phyloP scores from a whole-genome alignment of 2,113 vertebrate genomes.

The Cyphomyrus discorhynchus region DNA sequence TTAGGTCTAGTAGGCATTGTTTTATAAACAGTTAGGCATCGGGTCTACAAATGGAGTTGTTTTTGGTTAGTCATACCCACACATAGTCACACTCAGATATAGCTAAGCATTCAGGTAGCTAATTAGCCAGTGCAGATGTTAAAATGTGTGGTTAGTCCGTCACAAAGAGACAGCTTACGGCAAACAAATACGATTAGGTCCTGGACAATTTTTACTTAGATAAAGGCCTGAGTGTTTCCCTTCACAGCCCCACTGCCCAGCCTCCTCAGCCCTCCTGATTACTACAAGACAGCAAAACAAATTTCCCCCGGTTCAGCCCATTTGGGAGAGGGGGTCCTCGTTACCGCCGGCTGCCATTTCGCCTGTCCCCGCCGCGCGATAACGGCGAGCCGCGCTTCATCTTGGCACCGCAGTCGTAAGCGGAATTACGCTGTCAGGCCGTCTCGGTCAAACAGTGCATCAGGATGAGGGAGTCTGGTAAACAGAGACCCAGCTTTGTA shows the following conservation, averaged over 20 bases:
- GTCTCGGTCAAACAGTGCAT: neutral
- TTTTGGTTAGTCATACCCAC: neutral
- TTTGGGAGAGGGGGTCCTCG: neutral
- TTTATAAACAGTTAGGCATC: neutral
- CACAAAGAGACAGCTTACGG: neutral
- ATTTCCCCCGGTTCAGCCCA: neutral
- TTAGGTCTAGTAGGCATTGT: neutral
- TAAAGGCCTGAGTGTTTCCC: neutral
- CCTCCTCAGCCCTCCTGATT: neutral
- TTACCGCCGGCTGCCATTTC: neutral
- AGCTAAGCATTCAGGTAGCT: neutral
- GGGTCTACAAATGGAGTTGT: neutral
- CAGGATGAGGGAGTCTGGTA: neutral
- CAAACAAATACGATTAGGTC: neutral
- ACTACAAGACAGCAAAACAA: neutral
- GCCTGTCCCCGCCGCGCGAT: neutral
- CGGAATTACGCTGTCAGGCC: neutral
- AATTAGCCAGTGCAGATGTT: neutral
- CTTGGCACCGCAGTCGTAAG: neutral
- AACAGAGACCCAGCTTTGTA: neutral
- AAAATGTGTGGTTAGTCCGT: neutral
- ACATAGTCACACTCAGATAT: neutral
- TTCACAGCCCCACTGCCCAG: too few species aligned
- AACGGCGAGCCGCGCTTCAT: neutral
- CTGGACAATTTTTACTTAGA: neutral